These are phyloP conservation scores for Subacronicta megacephala DNA, from an alignment of 2,888 invertebrate species.

Conservation along the genomic window DNA sequence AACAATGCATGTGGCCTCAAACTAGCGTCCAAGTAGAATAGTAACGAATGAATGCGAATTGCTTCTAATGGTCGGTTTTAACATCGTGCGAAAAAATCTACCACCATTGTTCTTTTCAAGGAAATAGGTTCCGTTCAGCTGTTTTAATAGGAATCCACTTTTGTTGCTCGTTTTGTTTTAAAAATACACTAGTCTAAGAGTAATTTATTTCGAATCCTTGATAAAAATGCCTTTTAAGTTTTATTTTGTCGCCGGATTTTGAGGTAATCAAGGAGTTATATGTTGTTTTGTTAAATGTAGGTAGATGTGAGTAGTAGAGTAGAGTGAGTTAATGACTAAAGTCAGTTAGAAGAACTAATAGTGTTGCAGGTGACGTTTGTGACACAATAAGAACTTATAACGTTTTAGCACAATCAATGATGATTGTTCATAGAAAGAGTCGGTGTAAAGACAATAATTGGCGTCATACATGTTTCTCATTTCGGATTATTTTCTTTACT, in stretches of 20 bases:
- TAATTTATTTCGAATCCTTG: conserved; percentile 17
- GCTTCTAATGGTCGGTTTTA: conserved; percentile 72
- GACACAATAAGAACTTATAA: no score
- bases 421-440: no score
- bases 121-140: conserved; percentile 60
- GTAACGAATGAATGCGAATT: conserved; percentile 75
- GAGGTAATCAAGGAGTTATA: background rate
- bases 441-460: no score
- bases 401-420: no score
- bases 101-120: conserved; percentile 74
- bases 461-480: no score
- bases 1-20: conserved; percentile 67
- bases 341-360: background rate
- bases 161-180: conserved; percentile 29
- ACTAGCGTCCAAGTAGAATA: conserved; percentile 59
- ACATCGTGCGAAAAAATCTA: conserved; percentile 79
- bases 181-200: conserved; percentile 15
- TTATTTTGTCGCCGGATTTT: conserved; percentile 10
- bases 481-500: no score
- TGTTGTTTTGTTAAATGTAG: conserved; percentile 6
- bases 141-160: conserved; percentile 23
- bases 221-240: conserved; percentile 17
- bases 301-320: no score
- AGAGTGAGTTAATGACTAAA: background rate
- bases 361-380: no score